A percentile compares a stretch with the other conserved stretches of the same genome.
phyloP scores from a whole-genome alignment of 2,888 invertebrate genomes.

The Prostheceraeus crozeri region DNA sequence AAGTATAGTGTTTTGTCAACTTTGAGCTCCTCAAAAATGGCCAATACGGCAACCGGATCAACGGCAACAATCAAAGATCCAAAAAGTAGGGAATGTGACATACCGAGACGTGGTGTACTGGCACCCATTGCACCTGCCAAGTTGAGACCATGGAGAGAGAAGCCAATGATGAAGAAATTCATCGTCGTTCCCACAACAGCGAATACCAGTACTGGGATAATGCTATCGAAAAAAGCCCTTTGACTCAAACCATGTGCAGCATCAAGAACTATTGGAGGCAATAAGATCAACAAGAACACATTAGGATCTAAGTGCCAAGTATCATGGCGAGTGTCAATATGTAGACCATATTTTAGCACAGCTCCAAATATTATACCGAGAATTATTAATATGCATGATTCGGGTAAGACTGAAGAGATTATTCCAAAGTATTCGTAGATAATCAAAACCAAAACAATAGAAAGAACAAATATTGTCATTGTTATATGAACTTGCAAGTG shows the following conservation, averaged over 20 bases:
- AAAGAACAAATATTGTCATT: slow-evolving; percentile 32
- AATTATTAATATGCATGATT: slow-evolving; percentile 88
- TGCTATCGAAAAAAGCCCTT: slow-evolving; percentile 60
- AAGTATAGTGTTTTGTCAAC: slow-evolving; percentile 62
- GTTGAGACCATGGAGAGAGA: slow-evolving; percentile 47
- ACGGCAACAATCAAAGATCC: slow-evolving; percentile 62
- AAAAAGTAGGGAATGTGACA: slow-evolving; percentile 57
- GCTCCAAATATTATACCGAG: slow-evolving; percentile 85
- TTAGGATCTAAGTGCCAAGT: slow-evolving; percentile 64
- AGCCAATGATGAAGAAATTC: slow-evolving; percentile 48
- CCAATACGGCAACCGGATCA: slow-evolving; percentile 61
- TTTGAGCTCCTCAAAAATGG: slow-evolving; percentile 61
- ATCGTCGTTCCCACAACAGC: slow-evolving; percentile 59
- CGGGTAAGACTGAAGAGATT: slow-evolving; percentile 64
- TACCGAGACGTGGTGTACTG: slow-evolving; percentile 40
- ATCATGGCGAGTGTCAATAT: slow-evolving; percentile 62
- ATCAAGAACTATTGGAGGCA: slow-evolving; percentile 61
- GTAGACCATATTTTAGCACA: slow-evolving; percentile 64
- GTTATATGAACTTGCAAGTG: slow-evolving; percentile 12
- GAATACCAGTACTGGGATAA: slow-evolving; percentile 60
- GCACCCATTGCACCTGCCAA: slow-evolving; percentile 49
- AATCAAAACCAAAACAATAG: slow-evolving; percentile 32
- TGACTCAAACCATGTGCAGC: slow-evolving; percentile 61
- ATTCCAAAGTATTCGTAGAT: slow-evolving; percentile 32
- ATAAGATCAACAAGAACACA: slow-evolving; percentile 59